Conservation (phyloP, 2,888 invertebrate genomes). For the Peribatodes rhomboidaria region DNA sequence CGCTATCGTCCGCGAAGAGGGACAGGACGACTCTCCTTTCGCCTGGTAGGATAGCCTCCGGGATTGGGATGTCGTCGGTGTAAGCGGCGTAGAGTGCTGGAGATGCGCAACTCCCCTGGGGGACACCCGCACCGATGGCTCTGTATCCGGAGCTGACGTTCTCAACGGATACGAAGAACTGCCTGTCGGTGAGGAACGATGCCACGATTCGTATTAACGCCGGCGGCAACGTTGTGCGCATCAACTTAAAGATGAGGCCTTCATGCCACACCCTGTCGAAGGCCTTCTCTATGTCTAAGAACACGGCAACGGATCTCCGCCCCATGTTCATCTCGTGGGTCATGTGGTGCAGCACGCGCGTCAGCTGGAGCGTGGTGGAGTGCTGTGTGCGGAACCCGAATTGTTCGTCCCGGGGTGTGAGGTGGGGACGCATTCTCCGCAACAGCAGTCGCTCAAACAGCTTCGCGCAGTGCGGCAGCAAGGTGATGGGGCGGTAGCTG, state of each 20-base stretch:
- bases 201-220: too few species aligned
- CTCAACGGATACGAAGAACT: slow-evolving; percentile 44
- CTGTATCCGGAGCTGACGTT: slow-evolving; percentile 4
- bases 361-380: too few species aligned
- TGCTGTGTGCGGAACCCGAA: too few species aligned
- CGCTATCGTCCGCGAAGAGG: slow-evolving; percentile 27
- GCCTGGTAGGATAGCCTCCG: slow-evolving; percentile 2
- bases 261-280: too few species aligned
- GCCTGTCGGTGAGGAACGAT: too few species aligned
- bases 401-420: too few species aligned
- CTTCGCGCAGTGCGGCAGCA: slow-evolving; percentile 41
- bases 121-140: slow-evolving; percentile 9
- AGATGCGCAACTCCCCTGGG: slow-evolving; percentile 23
- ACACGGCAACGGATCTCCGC: slow-evolving; percentile 47
- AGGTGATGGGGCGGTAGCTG: too few species aligned
- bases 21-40: slow-evolving; percentile 12
- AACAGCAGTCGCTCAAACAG: slow-evolving; percentile 46
- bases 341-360: too few species aligned
- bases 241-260: too few species aligned
- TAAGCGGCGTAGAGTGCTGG: slow-evolving; percentile 40
- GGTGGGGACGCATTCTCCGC: too few species aligned
- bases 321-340: too few species aligned
- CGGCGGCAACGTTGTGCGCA: too few species aligned
- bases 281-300: slow-evolving; percentile 24
- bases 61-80: slow-evolving; percentile 45